Evolutionary conservation across 2,113 vertebrate species (phyloP).

Genomic region (Petrocephalus microphthalmus): DNA sequence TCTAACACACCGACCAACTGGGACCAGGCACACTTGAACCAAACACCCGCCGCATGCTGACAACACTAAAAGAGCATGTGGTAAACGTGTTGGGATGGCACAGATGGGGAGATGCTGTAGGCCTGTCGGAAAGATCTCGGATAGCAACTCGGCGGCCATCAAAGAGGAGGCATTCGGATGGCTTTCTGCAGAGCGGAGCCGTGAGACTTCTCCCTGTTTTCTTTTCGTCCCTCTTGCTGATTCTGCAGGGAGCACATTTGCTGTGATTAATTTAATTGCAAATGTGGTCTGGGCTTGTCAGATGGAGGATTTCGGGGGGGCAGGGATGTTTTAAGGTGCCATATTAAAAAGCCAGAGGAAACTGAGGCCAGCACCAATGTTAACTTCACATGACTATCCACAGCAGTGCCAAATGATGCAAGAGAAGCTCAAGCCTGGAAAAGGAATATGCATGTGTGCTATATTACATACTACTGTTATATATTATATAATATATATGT

Average conservation of each 20-base stretch:
- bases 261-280: neutral
- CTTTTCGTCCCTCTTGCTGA: neutral
- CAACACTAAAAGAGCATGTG: neutral
- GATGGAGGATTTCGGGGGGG: neutral
- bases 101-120: neutral
- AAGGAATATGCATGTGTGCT: neutral
- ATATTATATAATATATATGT: too few relatives aligned
- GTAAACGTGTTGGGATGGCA: neutral
- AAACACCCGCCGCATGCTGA: neutral
- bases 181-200: neutral
- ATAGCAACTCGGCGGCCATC: neutral
- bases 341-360: neutral
- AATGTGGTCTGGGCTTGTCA: slow-evolving; percentile 4
- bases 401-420: neutral
- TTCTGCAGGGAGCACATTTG: neutral
- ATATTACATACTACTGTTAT: too few relatives aligned
- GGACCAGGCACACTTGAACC: neutral
- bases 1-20: slow-evolving; percentile 3
- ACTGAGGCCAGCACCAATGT: neutral
- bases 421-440: neutral
- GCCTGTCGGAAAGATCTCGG: neutral
- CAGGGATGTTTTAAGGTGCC: neutral
- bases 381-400: neutral
- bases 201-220: neutral
- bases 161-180: neutral